Base-by-base conservation (phyloP, 92 coral and sea anemone genomes). In the Umimayanthus chanpuru region DNA sequence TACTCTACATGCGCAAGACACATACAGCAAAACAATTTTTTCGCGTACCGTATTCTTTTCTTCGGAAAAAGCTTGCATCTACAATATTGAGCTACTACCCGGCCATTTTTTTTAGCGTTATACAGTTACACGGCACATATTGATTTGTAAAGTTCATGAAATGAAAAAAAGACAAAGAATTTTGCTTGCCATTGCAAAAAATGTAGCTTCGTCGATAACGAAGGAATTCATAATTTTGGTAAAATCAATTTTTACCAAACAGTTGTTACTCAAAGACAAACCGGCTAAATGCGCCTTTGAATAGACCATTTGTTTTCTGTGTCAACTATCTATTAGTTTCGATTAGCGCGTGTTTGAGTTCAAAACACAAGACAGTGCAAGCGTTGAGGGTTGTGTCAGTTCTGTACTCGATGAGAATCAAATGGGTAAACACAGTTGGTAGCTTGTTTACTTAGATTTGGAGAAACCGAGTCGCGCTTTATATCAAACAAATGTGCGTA, bases 151-250 rank as follows among this genome's bases (percentile, higher is more conserved):
- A 72, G 79, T 15, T 75, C 2, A 21, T 14, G 10, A 36, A 18
- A 11, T 73, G 12, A 73, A 38, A 1, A 7, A 73, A 26, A 73
- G 20, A 9, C 15, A 5, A 28, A 73, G 25, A 26, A 18, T 36
- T 73, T 73, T 39, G 50, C 25, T 40, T 32, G 79, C 26, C 3
- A 26, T 56, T 30, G 29, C 28, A 28, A 79, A 14, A 30, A 18
- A 32, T 28, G 25, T 21, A 16, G 44, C 85, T 30, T 81, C 71
- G 41, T 56, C 38, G 65, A 81, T 65, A 49, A 81, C 85, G 20
- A 36, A 38, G 76, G 85, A 81, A 81, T 81, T 81, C 85, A 25
- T 40, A 50, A 81, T 81, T 81, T 81, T 36, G 73, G 10, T 28
- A 20, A 29, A 65, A 64, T 40, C 70, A 81, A 81, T 65, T 81